phyloP scores from a whole-genome alignment of 2,888 invertebrate species.

The Drymonia ruficornis region DNA sequence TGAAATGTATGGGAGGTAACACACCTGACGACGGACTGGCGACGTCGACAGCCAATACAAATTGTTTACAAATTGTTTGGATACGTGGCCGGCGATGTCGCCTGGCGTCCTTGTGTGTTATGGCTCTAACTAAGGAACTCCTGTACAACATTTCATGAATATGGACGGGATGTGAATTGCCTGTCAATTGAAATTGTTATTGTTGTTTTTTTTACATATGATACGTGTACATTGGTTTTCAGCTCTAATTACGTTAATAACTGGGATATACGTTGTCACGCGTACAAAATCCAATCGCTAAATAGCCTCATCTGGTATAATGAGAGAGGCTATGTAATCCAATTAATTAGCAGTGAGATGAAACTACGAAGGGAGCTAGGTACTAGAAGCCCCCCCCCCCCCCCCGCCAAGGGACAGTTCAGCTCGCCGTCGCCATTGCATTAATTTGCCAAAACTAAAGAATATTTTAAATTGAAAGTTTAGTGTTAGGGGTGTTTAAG shows the following conservation, averaged over 20 bases:
- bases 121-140: too few relatives aligned
- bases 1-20: too few relatives aligned
- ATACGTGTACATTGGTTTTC: conserved; percentile 21
- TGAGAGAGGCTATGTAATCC: conserved; percentile 70
- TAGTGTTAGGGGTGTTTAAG: too few relatives aligned
- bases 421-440: background rate
- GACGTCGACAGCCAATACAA: background rate
- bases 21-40: too few relatives aligned
- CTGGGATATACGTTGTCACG: conserved; percentile 56
- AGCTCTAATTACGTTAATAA: conserved; percentile 59
- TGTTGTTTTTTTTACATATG: too few relatives aligned
- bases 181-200: too few relatives aligned
- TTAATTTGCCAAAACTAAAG: too few relatives aligned
- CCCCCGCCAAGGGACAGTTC: conserved; percentile 8
- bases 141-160: too few relatives aligned
- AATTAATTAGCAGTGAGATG: conserved; percentile 74
- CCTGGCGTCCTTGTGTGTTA: too few relatives aligned
- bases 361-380: conserved; percentile 57
- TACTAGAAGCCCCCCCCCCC: conserved; percentile 51
- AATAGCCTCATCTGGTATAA: conserved; percentile 74
- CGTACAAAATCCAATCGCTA: conserved; percentile 71
- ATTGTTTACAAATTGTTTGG: conserved; percentile 8
- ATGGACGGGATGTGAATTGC: too few relatives aligned
- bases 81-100: too few relatives aligned
- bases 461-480: too few relatives aligned